Evolutionary conservation across 1,140 invertebrate species (phyloP), one percentile per base, ranked within the genome.

Genomic region (Onthophagus taurus): DNA sequence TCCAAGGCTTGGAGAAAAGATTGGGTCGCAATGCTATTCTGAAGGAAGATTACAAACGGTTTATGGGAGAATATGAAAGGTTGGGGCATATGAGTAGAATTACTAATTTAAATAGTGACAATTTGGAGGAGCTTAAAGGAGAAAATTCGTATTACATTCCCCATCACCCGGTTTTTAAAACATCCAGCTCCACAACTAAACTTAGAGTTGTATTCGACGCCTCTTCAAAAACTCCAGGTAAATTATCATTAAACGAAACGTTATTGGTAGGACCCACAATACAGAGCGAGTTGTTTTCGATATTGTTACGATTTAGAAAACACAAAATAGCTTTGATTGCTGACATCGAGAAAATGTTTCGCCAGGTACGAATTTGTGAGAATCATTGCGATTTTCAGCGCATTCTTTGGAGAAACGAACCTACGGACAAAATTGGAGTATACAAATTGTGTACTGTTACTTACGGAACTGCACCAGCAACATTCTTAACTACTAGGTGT

Each of bases 281-380:
- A 6, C 54, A 54, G 35, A 12, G 39, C 9, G 43, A 49, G 11
- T 41, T 59, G 11, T 38, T 58, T 23, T 47, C 52, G 30, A 47
- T 68, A 29, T 14, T 70, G 4, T 45, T 69, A 14, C 57, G 63
- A 39, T 70, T 65, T 55, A 36, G 67, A 30, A 46, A 41, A 20
- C 52, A 64, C 39, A 44, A 30, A 19, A 38, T 60, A 21, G 59
- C 55, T 12, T 47, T 71, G n/a, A 48, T 51, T 14, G 58, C 59
- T n/a, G 68, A 69, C 44, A 54, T 68, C 4, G 49, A 49, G 9
- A 58, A 67, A 45, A 64, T 64, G 53, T 69, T 62, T 43, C 38
- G 59, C n/a, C 60, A 66, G 45, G 50, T 67, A 9, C 48, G 55
- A 19, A 45, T 51, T 12, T 11, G 23, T 13, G 12, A 6, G 9